Evolutionary conservation across 2,113 vertebrate genomes (phyloP).

Genomic region (Plectropomus leopardus): DNA sequence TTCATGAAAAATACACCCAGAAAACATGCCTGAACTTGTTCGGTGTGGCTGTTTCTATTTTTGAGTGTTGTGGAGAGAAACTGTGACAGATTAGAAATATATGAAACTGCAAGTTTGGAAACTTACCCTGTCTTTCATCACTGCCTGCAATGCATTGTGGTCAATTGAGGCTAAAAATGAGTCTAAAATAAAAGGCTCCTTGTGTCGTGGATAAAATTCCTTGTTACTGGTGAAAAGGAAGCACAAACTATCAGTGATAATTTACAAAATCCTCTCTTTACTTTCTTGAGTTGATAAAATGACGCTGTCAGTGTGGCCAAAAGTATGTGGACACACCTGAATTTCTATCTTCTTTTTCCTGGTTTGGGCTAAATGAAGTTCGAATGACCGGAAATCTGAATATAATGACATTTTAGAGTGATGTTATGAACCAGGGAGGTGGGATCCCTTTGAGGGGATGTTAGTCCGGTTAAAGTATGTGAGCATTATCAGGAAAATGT

Average conservation of each 20-base stretch:
- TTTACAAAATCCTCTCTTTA: not conserved
- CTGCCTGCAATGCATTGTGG: slow-evolving; percentile 33
- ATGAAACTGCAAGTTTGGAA: not conserved
- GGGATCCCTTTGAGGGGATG: too few species aligned
- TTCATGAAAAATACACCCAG: not conserved
- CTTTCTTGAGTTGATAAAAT: not conserved
- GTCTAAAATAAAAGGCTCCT: too few species aligned
- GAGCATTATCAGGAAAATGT: too few species aligned
- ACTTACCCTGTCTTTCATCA: rapidly evolving
- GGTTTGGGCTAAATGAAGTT: too few species aligned
- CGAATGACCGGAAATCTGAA: not conserved
- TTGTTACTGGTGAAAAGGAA: not conserved
- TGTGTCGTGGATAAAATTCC: too few species aligned
- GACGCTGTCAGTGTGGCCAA: not conserved
- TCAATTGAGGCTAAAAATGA: slow-evolving; percentile 13
- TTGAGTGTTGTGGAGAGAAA: not conserved
- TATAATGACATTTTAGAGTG: not conserved
- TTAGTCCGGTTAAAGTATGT: too few species aligned
- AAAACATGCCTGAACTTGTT: slow-evolving; percentile 5
- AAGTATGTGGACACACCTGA: not conserved
- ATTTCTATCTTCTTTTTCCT: not conserved
- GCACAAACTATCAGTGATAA: not conserved
- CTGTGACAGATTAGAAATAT: not conserved
- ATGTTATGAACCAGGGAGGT: not conserved
- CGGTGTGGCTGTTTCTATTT: not conserved